Evolutionary conservation across 2,888 invertebrate genomes (phyloP).

Genomic region (Bombyx huttoni): DNA sequence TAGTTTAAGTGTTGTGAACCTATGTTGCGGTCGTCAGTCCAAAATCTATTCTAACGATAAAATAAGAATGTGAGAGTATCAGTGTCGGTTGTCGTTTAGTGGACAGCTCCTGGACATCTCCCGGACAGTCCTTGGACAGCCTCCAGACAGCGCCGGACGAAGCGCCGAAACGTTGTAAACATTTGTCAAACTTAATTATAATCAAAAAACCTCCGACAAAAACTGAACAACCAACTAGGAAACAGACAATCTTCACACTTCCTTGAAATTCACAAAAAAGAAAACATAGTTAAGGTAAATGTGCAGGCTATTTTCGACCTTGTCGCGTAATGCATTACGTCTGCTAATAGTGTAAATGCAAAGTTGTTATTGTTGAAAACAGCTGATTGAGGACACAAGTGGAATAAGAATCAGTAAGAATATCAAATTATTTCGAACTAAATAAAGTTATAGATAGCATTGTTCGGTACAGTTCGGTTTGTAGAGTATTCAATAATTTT

Average conservation of each 20-base stretch:
- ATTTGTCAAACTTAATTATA: conserved; percentile 5
- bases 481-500: no score
- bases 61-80: no score
- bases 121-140: no score
- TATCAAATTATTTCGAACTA: not conserved
- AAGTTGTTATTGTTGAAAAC: not conserved
- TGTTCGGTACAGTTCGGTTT: no score
- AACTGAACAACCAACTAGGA: conserved; percentile 10
- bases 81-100: no score
- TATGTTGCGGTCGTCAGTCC: no score
- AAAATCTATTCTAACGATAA: no score
- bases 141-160: not conserved
- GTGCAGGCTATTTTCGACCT: not conserved
- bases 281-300: not conserved
- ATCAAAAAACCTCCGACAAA: conserved; percentile 6
- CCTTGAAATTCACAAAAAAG: conserved; percentile 2
- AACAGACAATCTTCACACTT: conserved; percentile 9
- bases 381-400: conserved; percentile 2
- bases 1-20: no score
- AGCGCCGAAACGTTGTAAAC: not conserved
- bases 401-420: not conserved
- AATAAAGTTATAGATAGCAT: no score
- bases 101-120: no score
- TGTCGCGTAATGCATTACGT: not conserved
- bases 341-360: not conserved